phyloP scores from a whole-genome alignment of 2,113 vertebrate species.

The Prunella fulvescens region DNA sequence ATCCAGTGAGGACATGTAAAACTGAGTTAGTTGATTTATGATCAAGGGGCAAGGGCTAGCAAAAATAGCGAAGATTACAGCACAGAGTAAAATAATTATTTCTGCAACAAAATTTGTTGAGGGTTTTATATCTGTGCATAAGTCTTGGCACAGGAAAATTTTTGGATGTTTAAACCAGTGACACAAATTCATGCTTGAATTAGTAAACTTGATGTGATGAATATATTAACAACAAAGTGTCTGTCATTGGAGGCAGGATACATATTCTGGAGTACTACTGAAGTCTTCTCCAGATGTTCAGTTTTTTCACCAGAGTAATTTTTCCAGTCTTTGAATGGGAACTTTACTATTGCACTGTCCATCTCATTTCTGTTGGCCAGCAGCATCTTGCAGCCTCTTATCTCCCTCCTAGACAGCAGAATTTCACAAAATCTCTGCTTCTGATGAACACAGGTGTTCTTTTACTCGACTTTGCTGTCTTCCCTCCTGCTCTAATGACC shows the following conservation, averaged over 20 bases:
- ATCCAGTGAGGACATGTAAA: background rate
- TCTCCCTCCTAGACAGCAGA: background rate
- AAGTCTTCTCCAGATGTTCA: background rate
- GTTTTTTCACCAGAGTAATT: background rate
- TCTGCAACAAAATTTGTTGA: background rate
- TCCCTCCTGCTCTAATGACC: background rate
- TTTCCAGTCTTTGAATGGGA: background rate
- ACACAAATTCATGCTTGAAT: background rate
- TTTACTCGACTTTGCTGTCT: background rate
- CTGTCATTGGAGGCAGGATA: background rate
- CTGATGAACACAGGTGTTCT: background rate
- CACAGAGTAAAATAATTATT: background rate
- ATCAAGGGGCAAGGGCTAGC: background rate
- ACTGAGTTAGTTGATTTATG: background rate
- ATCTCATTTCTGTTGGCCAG: background rate
- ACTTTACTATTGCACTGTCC: background rate
- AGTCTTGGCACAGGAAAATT: background rate
- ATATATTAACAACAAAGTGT: background rate
- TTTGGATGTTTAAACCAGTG: background rate
- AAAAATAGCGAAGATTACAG: background rate
- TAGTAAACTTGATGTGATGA: background rate
- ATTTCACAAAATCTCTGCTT: background rate
- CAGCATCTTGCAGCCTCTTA: background rate
- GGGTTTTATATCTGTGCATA: background rate
- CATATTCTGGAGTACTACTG: background rate